Conservation (phyloP, 1,140 invertebrate species). For the Drosophila elegans region DNA sequence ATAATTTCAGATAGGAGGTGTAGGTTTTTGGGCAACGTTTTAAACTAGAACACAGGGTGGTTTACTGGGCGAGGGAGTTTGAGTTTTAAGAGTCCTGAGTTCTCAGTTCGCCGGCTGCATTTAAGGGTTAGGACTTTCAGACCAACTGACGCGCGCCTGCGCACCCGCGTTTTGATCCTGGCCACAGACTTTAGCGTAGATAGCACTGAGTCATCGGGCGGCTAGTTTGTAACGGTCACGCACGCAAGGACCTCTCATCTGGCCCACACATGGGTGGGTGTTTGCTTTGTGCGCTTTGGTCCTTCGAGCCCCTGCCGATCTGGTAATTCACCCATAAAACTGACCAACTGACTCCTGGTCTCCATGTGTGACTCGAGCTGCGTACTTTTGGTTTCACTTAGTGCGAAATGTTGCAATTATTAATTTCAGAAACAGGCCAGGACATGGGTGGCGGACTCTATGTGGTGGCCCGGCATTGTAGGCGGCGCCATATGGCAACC, state of each 20-base stretch:
- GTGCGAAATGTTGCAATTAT: conserved; percentile 78
- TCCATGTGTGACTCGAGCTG: conserved; percentile 51
- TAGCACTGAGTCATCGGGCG: conserved; percentile 63
- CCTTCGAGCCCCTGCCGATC: conserved; percentile 25
- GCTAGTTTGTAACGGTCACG: conserved; percentile 72
- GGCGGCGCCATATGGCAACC: conserved; percentile 39
- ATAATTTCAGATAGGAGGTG: conserved; percentile 33
- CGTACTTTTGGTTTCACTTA: conserved; percentile 44
- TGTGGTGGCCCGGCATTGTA: conserved; percentile 1
- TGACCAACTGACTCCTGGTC: conserved; percentile 67
- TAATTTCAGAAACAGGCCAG: conserved; percentile 67
- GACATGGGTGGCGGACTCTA: conserved; percentile 18
- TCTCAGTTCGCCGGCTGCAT: conserved; percentile 46
- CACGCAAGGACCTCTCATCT: conserved; percentile 69
- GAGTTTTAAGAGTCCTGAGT: conserved; percentile 6
- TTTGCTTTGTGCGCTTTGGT: conserved; percentile 9
- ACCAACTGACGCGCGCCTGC: conserved; percentile 70
- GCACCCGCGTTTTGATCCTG: conserved; percentile 27
- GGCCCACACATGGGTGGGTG: conserved; percentile 58
- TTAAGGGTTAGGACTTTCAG: conserved; percentile 74
- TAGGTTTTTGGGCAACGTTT: conserved; percentile 30
- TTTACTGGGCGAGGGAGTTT: conserved; percentile 30
- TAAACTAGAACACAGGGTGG: conserved; percentile 72
- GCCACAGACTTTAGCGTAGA: conserved; percentile 41
- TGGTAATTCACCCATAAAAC: conserved; percentile 44